Evolutionary conservation across 2,888 invertebrate species (phyloP).

Genomic region (Platycnemis pennipes): DNA sequence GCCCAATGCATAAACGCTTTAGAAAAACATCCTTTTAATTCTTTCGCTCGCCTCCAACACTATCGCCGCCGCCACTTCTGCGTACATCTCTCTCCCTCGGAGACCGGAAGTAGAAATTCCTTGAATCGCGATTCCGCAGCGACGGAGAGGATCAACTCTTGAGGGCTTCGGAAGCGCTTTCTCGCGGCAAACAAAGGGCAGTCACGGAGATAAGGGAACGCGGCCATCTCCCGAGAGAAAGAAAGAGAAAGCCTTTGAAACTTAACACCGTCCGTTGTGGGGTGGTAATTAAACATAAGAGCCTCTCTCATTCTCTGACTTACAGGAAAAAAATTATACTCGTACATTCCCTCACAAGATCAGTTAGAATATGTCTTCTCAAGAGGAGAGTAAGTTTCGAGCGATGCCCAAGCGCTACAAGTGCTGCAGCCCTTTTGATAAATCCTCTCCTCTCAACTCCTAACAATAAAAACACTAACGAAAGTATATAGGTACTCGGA

Average conservation of each 20-base stretch:
- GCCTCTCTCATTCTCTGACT: neutral
- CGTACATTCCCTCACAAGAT: neutral
- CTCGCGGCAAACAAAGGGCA: slow-evolving; percentile 34
- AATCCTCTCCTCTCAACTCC: too few species aligned
- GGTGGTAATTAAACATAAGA: slow-evolving; percentile 1
- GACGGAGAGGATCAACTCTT: neutral
- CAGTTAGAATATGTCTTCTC: neutral
- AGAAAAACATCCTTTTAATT: neutral
- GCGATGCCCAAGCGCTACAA: too few species aligned
- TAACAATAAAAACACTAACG: too few species aligned
- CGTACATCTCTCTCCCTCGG: neutral
- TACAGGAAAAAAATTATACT: neutral
- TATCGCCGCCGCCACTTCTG: neutral
- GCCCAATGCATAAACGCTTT: neutral
- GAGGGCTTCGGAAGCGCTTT: slow-evolving; percentile 12
- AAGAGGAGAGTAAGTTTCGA: neutral
- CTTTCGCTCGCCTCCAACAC: neutral
- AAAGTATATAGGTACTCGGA: too few species aligned
- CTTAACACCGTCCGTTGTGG: neutral
- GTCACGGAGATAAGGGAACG: slow-evolving; percentile 50
- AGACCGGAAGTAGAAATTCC: neutral
- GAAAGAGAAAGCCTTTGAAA: slow-evolving; percentile 11
- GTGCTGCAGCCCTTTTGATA: too few species aligned
- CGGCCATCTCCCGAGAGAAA: slow-evolving; percentile 55
- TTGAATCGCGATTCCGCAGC: neutral